Conservation (phyloP, 2,113 vertebrate species). For the Raphicerus campestris region DNA sequence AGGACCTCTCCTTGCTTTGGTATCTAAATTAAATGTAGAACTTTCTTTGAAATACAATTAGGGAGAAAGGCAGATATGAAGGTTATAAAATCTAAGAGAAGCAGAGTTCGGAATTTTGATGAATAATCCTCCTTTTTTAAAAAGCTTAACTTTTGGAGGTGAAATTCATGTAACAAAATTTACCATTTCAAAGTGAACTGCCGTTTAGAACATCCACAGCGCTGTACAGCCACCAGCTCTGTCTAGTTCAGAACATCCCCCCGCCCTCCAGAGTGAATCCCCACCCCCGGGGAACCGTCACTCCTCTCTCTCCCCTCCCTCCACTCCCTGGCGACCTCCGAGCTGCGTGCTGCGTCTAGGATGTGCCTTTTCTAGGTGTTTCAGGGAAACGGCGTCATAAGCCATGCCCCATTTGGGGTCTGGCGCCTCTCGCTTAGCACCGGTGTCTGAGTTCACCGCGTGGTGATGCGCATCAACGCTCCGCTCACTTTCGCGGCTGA, state of each 20-base stretch:
- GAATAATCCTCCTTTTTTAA: not conserved
- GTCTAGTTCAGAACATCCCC: not conserved
- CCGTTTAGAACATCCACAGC: not conserved
- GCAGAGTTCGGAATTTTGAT: not conserved
- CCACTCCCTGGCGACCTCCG: not conserved
- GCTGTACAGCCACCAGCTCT: not conserved
- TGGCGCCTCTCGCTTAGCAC: not conserved
- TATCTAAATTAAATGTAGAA: constrained; percentile 44
- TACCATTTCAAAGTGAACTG: not conserved
- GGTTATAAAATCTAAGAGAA: not conserved
- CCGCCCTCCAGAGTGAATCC: not conserved
- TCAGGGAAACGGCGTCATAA: not conserved
- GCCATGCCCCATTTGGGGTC: not conserved
- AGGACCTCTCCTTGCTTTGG: constrained; percentile 4
- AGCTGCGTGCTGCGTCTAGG: not conserved
- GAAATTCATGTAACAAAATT: not conserved
- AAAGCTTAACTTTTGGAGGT: not conserved
- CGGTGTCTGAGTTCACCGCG: not conserved
- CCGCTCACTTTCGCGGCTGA: not conserved
- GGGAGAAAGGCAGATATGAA: not conserved
- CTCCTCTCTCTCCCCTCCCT: no score
- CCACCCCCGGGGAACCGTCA: no score
- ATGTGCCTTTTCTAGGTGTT: not conserved
- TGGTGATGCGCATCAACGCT: no score
- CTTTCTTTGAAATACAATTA: not conserved